A percentile compares a stretch with the other conserved stretches of the same genome.
These are phyloP conservation scores for Marcusenius ussheri DNA, from an alignment of 2,113 vertebrate genomes.

Conservation along the genomic window DNA sequence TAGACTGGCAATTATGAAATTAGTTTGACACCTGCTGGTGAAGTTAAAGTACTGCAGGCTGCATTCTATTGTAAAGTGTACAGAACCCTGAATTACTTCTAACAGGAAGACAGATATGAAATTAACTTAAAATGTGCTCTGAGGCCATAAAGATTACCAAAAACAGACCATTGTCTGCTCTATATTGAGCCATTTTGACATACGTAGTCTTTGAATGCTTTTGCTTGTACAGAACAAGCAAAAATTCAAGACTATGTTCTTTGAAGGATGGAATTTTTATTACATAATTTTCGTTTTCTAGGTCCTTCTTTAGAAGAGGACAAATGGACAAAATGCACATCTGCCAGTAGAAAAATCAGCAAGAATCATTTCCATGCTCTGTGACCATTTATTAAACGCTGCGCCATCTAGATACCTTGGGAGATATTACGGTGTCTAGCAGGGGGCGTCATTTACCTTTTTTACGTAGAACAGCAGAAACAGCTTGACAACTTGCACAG, in stretches of 20 bases:
- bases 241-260: neutral
- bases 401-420: neutral
- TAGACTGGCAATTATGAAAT: neutral
- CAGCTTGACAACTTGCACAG: constrained; percentile 68
- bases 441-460: constrained; percentile 57
- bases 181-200: neutral
- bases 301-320: neutral
- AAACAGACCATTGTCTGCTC: neutral
- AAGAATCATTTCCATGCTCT: neutral
- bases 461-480: constrained; percentile 74
- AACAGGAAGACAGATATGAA: neutral
- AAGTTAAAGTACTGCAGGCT: neutral
- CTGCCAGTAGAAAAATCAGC: neutral
- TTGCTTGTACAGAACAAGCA: neutral
- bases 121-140: neutral
- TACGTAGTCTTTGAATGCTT: neutral
- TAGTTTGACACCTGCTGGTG: neutral
- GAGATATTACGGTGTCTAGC: neutral
- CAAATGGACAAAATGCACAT: neutral
- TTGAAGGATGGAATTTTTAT: neutral
- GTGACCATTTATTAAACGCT: neutral
- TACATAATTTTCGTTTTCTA: neutral
- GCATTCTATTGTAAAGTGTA: neutral
- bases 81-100: neutral
- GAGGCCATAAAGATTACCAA: neutral